Percentiles rank a stretch among this genome's conserved stretches.
These are phyloP conservation scores for Nanger granti DNA, from an alignment of 2,113 vertebrate genomes.

Conservation along the genomic window DNA sequence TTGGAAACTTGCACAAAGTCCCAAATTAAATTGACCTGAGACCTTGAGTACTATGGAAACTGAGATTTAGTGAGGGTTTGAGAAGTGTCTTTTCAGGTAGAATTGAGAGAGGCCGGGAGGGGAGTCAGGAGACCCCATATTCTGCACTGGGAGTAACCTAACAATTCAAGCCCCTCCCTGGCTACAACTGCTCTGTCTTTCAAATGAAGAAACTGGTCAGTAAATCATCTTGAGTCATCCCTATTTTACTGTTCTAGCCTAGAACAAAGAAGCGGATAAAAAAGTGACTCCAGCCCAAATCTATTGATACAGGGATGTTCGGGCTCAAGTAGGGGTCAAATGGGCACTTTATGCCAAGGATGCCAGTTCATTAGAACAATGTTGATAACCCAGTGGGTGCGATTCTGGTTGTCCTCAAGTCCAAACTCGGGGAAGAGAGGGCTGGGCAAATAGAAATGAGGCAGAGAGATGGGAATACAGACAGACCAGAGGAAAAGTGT, in stretches of 20 bases:
- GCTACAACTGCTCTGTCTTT: background rate
- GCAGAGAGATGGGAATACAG: background rate
- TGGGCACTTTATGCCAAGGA: rapidly evolving
- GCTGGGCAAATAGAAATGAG: background rate
- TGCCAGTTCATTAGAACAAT: background rate
- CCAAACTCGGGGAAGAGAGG: rapidly evolving
- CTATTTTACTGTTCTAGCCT: background rate
- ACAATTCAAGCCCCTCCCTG: background rate
- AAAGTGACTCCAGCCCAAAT: too few relatives aligned
- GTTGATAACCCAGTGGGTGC: background rate
- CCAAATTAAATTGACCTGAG: background rate
- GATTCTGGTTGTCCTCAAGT: too few relatives aligned
- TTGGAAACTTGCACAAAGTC: background rate
- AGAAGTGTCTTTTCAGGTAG: background rate
- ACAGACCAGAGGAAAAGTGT: background rate
- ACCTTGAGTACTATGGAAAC: background rate
- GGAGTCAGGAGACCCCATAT: background rate
- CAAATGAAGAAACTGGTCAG: background rate
- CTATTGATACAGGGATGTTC: background rate
- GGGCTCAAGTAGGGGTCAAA: background rate
- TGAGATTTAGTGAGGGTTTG: background rate
- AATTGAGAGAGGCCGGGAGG: background rate
- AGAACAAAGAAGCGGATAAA: background rate
- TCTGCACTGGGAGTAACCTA: background rate
- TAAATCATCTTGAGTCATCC: background rate